Evolutionary conservation across 92 coral and sea anemone genomes (phyloP), one percentile per base, ranked within the genome.

Genomic region (Heliopora coerulea): DNA sequence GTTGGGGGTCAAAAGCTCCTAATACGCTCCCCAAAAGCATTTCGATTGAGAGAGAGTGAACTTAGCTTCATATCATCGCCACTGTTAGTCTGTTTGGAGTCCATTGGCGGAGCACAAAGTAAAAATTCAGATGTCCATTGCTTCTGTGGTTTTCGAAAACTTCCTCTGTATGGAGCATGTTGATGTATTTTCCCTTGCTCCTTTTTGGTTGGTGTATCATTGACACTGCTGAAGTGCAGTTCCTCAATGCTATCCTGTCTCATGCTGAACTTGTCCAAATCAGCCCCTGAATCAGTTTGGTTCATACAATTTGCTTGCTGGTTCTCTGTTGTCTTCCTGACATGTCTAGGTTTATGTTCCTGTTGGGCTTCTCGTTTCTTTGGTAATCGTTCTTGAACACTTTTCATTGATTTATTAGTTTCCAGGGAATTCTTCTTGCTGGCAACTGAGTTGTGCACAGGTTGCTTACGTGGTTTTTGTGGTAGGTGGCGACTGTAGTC

Each of bases 41-140:
- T 46, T 23, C 54, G 70, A 19, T 63, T 63, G 30, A 63, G 17
- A 13, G 73, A 66, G 20, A 44, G n/a, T 1, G 73, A 66, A 11
- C 57, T 66, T 28, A 67, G 29, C 18, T 65, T 54, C 41, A 65
- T 7, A 21, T 67, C 34, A 2, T 31, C 21, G 4, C 40, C 59
- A 30, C 25, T 67, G 18, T 41, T 67, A 27, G 58, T 13, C 12
- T 59, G 74, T 46, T 46, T 67, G 9, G 74, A 11, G 35, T 67
- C 74, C 59, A 67, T 9, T 17, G 58, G 29, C 0, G 74, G 25
- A 12, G 58, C 74, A 56, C 74, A 44, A 10, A 67, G 44, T 46
- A 67, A 34, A 29, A 67, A 67, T 49, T 67, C 74, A 17, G 74
- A 67, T n/a, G 50, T 67, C 74, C 74, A 67, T 67, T 67, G 59